Evolutionary conservation across 2,888 invertebrate genomes (phyloP), one percentile per base, ranked within the genome.

Genomic region (Anaspis maculata): DNA sequence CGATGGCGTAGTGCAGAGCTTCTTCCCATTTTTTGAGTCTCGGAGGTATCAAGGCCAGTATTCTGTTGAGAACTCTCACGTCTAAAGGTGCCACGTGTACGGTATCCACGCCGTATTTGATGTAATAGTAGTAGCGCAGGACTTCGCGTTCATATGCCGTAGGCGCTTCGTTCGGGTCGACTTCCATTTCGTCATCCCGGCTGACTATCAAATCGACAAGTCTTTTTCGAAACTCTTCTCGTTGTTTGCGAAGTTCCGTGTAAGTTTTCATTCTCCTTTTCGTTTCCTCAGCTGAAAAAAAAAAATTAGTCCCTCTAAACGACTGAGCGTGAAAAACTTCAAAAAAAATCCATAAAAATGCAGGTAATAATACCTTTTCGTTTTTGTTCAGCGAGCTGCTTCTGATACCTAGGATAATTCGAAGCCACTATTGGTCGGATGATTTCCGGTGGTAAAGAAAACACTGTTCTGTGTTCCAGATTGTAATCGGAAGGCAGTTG

Each of bases 21-120:
- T 69, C 65, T 27, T 70, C 70, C 74, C 78, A 83, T 56, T 72
- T 74, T 49, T 71, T 76, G 36, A 83, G 63, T 39, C 72, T 71
- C 1, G 62, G 53, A 0, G 85, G 79, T 29, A 87, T 70, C 34
- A 83, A 65, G 42, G 69, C 67, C 23, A 78, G 10, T 48, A 79
- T 80, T 44, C 70, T 70, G 25, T 74, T 69, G 37, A 92, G 68
- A 56, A 87, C 78, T 50, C 72, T 72, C 34, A 76, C 73, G 54
- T 86, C 85, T 57, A 94, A 72, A 2, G 90, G 83, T 1, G 90
- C 84, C 1, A 94, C 87, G 57, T 91, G 84, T 42, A 83, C 79
- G 2, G 90, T 90, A 57, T 91, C 91, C 25, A 94, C 83, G 0
- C 92, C 94, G 61, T 90, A 83, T 52, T 83, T 80, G 27, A 94